phyloP scores from a whole-genome alignment of 2,113 vertebrate species.

The Trinectes maculatus region DNA sequence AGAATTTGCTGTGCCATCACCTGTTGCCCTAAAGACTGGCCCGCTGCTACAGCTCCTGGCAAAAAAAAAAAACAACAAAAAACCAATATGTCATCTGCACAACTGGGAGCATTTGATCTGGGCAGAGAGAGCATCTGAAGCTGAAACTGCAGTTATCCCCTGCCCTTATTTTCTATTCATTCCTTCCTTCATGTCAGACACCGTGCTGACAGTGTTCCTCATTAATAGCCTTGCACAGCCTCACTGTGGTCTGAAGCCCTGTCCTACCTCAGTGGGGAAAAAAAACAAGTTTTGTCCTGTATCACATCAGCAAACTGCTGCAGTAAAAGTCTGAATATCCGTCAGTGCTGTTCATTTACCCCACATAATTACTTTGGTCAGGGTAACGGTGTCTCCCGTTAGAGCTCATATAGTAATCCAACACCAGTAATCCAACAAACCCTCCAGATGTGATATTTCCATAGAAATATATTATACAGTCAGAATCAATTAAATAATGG shows the following conservation, averaged over 20 bases:
- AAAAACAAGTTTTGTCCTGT: too few relatives aligned
- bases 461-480: not conserved
- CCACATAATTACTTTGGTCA: not conserved
- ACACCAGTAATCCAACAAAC: not conserved
- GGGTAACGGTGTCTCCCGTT: not conserved
- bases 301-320: slow-evolving; percentile 45
- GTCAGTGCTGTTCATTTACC: slow-evolving; percentile 13
- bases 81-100: slow-evolving; percentile 41
- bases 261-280: slow-evolving; percentile 32
- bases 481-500: not conserved
- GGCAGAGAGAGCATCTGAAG: slow-evolving; percentile 36
- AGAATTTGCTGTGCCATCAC: slow-evolving; percentile 14
- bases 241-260: slow-evolving; percentile 26
- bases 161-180: slow-evolving; percentile 42
- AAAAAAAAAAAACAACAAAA: slow-evolving; percentile 20
- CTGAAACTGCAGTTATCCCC: slow-evolving; percentile 31
- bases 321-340: slow-evolving; percentile 38
- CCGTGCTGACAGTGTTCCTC: slow-evolving; percentile 48
- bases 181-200: slow-evolving; percentile 36
- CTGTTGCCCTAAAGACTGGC: slow-evolving; percentile 32
- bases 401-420: not conserved
- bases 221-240: slow-evolving; percentile 37
- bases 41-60: slow-evolving; percentile 32
- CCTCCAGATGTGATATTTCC: not conserved
- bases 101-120: slow-evolving; percentile 45